A percentile compares a stretch with the other conserved stretches of the same genome.
Evolutionary conservation across 2,113 vertebrate genomes (phyloP).

Genomic region (Numenius arquata): DNA sequence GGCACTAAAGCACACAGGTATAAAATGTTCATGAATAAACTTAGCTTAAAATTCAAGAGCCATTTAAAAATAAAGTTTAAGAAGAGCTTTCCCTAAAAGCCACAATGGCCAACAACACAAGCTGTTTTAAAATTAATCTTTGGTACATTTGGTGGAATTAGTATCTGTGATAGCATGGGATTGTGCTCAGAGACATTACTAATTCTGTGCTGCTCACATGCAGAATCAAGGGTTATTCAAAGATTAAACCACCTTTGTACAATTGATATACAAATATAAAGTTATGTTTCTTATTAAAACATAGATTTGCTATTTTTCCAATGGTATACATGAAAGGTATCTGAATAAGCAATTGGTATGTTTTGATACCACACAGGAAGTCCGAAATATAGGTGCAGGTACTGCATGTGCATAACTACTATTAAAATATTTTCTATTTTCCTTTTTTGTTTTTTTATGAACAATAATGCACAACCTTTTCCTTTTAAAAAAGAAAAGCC

Average conservation of each 20-base stretch:
- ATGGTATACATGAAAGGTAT: not conserved
- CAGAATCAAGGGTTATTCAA: not conserved
- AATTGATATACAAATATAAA: not conserved
- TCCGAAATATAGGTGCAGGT: not conserved
- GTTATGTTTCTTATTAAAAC: not conserved
- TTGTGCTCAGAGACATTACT: not conserved
- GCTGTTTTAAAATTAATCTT: not conserved
- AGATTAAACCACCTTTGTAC: not conserved
- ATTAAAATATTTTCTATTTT: not conserved
- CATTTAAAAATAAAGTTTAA: not conserved
- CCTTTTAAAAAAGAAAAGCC: not conserved
- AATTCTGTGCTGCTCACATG: not conserved
- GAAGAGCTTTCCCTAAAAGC: not conserved
- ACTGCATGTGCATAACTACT: not conserved
- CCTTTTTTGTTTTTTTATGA: not conserved
- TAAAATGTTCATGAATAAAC: not conserved
- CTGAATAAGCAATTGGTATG: not conserved
- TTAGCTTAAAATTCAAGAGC: not conserved
- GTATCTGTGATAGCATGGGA: not conserved
- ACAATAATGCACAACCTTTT: not conserved
- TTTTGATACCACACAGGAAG: not conserved
- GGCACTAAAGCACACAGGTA: not conserved
- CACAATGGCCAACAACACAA: not conserved
- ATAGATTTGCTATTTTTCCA: not conserved
- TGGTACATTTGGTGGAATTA: not conserved